Base-by-base conservation (phyloP, 2,113 vertebrate genomes). In the Pardalotus punctatus region DNA sequence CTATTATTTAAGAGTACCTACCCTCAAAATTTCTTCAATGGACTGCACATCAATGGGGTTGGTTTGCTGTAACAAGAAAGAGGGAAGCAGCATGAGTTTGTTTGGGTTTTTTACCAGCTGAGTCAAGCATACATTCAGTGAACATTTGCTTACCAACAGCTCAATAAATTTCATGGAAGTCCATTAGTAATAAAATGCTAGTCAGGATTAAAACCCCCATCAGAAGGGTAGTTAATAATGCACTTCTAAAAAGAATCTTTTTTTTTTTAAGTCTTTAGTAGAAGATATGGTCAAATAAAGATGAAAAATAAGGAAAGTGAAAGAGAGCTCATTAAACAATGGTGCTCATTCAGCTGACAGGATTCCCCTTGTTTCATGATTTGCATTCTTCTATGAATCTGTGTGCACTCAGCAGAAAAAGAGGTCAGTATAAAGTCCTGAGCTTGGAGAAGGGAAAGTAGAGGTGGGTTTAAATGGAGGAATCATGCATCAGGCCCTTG, bases 1-100 rank as follows among this genome's bases (percentile, higher is more conserved):
- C 2, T 43, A 18, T 16, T 65, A 50, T 43, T 88, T 24, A 81
- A 79, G 45, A 82, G 43, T 33, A 96, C 98, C 98, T 96, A 99
- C 99, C 98, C 98, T 99, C 92, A 99, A 97, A 93, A 99, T 99
- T 82, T 99, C 99, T 96, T 99, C 98, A 40, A 99, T 98, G 93
- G 98, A 98, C 56, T 98, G 98, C 53, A 91, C 98, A 95, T 99
- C 99, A 98, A 96, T 98, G 83, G 98, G 93, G 87, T 96, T 98
- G 7, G 98, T 98, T 98, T 99, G 98, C 98, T 98, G 62, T 54
- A 96, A 96, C 8, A 54, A 51, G 78, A 93, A 58, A 71, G 42
- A 58, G 5, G 38, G 61, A 81, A 48, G 40, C 22, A 61, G 31
- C 16, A 12, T 87, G 25, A 92, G 16, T 74, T 88, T 36, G 47